phyloP scores from a whole-genome alignment of 2,888 invertebrate genomes.

The Thalpophila matura region DNA sequence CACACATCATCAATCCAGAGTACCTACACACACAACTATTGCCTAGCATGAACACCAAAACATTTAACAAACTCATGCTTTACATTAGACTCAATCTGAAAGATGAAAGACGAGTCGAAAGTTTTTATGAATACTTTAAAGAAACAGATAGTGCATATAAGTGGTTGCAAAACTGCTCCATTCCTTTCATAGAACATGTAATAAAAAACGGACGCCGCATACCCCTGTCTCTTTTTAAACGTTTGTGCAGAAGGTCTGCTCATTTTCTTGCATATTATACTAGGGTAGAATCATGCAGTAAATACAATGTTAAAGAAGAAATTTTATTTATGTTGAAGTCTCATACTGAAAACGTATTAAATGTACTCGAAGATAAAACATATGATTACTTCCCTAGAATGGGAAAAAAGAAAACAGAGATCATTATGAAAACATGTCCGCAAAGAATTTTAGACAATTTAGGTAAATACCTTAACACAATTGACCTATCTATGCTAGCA shows the following conservation, averaged over 20 bases:
- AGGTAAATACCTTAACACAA: constrained; percentile 60
- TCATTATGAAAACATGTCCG: constrained; percentile 72
- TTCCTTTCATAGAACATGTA: constrained; percentile 71
- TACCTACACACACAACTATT: constrained; percentile 73
- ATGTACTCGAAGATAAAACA: constrained; percentile 67
- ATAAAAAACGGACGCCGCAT: constrained; percentile 60
- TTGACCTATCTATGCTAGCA: constrained; percentile 72
- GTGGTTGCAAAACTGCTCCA: constrained; percentile 80
- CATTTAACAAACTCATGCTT: constrained; percentile 76
- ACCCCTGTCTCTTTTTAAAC: constrained; percentile 64
- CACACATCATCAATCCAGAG: constrained; percentile 78
- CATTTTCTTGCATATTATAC: constrained; percentile 65
- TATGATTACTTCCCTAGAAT: constrained; percentile 58
- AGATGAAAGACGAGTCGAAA: constrained; percentile 76
- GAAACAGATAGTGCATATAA: constrained; percentile 68
- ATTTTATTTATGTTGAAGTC: constrained; percentile 64
- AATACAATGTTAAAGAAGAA: background rate
- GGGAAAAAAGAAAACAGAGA: constrained; percentile 68
- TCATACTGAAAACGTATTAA: constrained; percentile 69
- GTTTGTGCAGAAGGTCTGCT: constrained; percentile 74
- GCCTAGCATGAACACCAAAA: constrained; percentile 77
- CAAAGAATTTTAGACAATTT: constrained; percentile 73
- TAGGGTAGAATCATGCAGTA: constrained; percentile 1
- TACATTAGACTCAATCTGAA: constrained; percentile 76
- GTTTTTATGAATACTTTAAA: constrained; percentile 76